Evolutionary conservation across 2,797 vertebrate genomes (phyloP), one percentile per base, ranked within the genome.

Genomic region (Sebastes iracundus): DNA sequence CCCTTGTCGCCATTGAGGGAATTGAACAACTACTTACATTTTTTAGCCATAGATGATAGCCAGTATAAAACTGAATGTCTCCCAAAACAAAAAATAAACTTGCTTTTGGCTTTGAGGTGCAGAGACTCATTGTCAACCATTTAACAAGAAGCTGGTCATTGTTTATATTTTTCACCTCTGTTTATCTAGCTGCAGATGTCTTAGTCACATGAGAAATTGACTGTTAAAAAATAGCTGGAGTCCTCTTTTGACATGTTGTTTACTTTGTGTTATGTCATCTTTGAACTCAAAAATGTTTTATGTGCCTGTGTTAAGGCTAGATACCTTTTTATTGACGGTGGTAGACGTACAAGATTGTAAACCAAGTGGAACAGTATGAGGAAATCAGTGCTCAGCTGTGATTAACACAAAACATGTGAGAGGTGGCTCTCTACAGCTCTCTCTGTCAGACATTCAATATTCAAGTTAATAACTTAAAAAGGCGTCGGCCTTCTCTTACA

Each of bases 321-420:
- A 68, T 65, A 25, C 8, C 6, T 13, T 58, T 67, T 73, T 76
- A 77, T 71, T 61, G 65, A 42, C 38, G 14, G 28, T 22, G 30
- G 10, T 67, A 59, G 20, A 23, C 16, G 11, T 53, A 33, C 12
- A 76, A 69, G n/a, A 64, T 60, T 46, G 59, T 81, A 77, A 80
- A 79, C 61, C 14, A 30, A 46, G 63, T 46, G 16, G 25, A 61
- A 30, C 20, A 61, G 25, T 72, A 61, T 63, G 68, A 82, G 46
- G 79, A 85, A 78, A 76, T 63, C 38, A 76, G 1, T 61, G 35
- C 33, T 75, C 32, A 38, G 61, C 52, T 71, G 16, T 46, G 68
- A 82, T 83, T 56, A 30, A 16, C n/a, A 27, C 42, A 25, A 55
- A 83, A 69, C 28, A 67, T 70, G 75, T n/a, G 4, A 63, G 23